These are phyloP conservation scores for Laupala kohalensis DNA, from an alignment of 1,140 invertebrate genomes.

Conservation along the genomic window DNA sequence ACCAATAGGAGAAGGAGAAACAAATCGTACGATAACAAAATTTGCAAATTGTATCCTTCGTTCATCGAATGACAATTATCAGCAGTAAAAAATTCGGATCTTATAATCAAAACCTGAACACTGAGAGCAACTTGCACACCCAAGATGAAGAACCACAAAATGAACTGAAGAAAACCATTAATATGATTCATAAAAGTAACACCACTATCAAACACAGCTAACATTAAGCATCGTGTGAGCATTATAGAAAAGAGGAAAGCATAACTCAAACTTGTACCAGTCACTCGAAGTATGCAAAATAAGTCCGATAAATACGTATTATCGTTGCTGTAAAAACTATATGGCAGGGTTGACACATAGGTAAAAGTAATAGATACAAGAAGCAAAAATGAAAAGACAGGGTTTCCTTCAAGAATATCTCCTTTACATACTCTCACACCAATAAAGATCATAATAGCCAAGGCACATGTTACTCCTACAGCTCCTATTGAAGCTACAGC, in stretches of 20 bases:
- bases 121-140: constrained; percentile 36
- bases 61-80: constrained; percentile 31
- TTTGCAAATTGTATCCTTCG: constrained; percentile 28
- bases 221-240: constrained; percentile 38
- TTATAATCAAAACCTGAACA: constrained; percentile 25
- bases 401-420: constrained; percentile 39
- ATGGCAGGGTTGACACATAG: constrained; percentile 37
- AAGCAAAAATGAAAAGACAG: constrained; percentile 35
- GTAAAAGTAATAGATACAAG: constrained; percentile 34
- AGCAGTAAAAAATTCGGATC: constrained; percentile 28
- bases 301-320: constrained; percentile 12
- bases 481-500: constrained; percentile 32
- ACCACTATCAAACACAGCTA: constrained; percentile 37
- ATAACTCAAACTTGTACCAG: constrained; percentile 31
- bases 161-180: constrained; percentile 40
- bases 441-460: constrained; percentile 35
- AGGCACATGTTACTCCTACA: constrained; percentile 30
- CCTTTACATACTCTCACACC: constrained; percentile 34
- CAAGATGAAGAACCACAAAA: constrained; percentile 38
- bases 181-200: constrained; percentile 44
- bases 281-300: constrained; percentile 13
- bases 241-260: constrained; percentile 40
- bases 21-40: constrained; percentile 36
- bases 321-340: constrained; percentile 31
- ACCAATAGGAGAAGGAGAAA: constrained; percentile 36